phyloP scores from a whole-genome alignment of 2,888 invertebrate species.

The Sinelater perroti region DNA sequence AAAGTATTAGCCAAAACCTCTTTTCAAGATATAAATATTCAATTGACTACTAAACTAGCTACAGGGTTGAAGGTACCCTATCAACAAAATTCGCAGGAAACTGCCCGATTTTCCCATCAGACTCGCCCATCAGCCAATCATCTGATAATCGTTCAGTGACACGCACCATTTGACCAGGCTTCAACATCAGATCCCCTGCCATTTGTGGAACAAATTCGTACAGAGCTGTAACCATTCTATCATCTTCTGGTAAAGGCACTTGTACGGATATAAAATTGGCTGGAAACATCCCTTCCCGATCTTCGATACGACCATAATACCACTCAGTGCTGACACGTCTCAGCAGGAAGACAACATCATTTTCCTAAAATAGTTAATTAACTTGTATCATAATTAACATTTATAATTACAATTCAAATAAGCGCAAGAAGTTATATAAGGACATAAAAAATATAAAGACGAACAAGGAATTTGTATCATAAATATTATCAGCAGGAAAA shows the following conservation, averaged over 20 bases:
- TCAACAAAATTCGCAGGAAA: slow-evolving; percentile 83
- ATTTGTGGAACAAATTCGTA: slow-evolving; percentile 74
- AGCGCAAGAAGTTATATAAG: no score
- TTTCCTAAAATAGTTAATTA: slow-evolving; percentile 72
- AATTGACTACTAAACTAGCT: not conserved
- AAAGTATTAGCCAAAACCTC: slow-evolving; percentile 1
- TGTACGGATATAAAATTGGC: slow-evolving; percentile 79
- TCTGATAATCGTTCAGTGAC: slow-evolving; percentile 75
- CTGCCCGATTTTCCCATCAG: slow-evolving; percentile 73
- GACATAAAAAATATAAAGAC: no score
- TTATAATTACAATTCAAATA: no score
- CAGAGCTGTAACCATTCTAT: slow-evolving; percentile 70
- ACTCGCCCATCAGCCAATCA: slow-evolving; percentile 82
- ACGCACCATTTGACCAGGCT: slow-evolving; percentile 63
- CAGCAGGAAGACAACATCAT: slow-evolving; percentile 76
- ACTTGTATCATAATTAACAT: slow-evolving; percentile 19
- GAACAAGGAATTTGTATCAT: no score
- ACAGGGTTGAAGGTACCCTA: slow-evolving; percentile 58
- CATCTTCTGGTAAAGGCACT: slow-evolving; percentile 68
- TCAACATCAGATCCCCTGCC: slow-evolving; percentile 51
- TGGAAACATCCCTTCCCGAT: slow-evolving; percentile 83
- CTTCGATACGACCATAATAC: slow-evolving; percentile 74
- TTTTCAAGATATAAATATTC: not conserved
- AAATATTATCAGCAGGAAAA: no score
- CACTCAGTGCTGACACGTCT: slow-evolving; percentile 80